Conservation (phyloP, 2,113 vertebrate species). For the Cochlearius cochlearius region DNA sequence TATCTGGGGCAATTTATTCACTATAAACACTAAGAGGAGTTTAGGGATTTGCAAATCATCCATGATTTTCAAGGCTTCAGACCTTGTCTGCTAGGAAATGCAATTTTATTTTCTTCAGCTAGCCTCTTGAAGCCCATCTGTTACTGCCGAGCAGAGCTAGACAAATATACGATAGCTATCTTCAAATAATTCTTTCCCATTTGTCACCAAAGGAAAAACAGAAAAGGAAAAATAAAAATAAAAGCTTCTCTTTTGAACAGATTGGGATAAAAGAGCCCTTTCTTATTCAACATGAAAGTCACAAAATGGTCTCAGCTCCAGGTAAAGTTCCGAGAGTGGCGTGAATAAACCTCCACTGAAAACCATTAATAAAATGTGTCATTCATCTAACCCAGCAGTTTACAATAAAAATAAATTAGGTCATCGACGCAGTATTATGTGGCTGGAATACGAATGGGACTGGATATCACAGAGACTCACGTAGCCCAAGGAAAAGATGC, state of each 20-base stretch:
- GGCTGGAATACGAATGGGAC: not conserved
- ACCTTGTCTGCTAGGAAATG: constrained; percentile 12
- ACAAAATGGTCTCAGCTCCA: not conserved
- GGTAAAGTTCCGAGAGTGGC: not conserved
- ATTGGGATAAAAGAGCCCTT: not conserved
- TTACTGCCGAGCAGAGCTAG: not conserved
- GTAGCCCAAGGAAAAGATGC: not conserved
- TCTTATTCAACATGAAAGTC: not conserved
- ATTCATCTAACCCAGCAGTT: not conserved
- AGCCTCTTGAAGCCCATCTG: not conserved
- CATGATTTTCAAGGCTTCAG: not conserved
- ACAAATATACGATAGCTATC: rapidly evolving
- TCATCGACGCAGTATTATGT: not conserved
- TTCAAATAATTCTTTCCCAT: not conserved
- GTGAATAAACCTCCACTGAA: not conserved
- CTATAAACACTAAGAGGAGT: not conserved
- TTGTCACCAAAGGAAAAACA: not conserved
- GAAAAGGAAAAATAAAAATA: not conserved
- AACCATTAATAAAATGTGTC: not conserved
- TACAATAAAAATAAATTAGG: not conserved
- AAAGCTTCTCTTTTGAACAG: not conserved
- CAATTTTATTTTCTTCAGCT: not conserved
- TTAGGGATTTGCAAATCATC: not conserved
- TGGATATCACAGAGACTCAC: not conserved
- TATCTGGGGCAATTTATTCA: not conserved